Evolutionary conservation across 2,113 vertebrate species (phyloP).

Genomic region (Dasypus novemcinctus): DNA sequence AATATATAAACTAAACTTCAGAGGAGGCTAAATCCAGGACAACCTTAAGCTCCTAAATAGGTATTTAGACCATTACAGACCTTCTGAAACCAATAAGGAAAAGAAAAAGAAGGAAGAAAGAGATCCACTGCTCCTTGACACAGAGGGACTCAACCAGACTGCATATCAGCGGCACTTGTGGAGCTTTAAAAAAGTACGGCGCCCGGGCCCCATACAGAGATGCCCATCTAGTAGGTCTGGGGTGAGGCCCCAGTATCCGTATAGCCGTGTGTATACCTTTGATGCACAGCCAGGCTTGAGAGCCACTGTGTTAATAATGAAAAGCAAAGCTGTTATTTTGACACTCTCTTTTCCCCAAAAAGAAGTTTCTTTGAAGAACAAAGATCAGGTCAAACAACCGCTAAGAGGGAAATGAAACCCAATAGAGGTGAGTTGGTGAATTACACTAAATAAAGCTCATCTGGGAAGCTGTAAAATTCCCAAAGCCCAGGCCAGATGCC

Average conservation of each 20-base stretch:
- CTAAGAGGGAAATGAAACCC: not conserved
- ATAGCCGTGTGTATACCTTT: not conserved
- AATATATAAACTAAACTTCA: not conserved
- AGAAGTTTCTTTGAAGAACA: not conserved
- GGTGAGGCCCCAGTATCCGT: not conserved
- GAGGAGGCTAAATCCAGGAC: not conserved
- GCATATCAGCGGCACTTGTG: not conserved
- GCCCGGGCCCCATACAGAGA: not conserved
- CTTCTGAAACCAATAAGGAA: constrained; percentile 15
- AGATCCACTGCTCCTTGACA: not conserved
- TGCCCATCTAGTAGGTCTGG: no score
- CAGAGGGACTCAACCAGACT: not conserved
- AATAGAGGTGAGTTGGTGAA: not conserved
- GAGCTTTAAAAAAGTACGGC: not conserved
- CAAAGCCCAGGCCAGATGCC: not conserved
- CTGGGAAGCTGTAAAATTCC: not conserved
- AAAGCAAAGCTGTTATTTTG: not conserved
- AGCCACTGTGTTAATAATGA: not conserved
- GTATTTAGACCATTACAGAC: not conserved
- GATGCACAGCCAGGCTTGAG: not conserved
- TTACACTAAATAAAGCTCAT: not conserved
- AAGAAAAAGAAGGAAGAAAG: not conserved
- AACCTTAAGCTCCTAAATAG: not conserved
- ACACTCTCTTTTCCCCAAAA: not conserved
- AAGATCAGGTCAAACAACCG: not conserved